Evolutionary conservation across 2,113 vertebrate genomes (phyloP), one percentile per base, ranked within the genome.

Genomic region (Cavia aperea): DNA sequence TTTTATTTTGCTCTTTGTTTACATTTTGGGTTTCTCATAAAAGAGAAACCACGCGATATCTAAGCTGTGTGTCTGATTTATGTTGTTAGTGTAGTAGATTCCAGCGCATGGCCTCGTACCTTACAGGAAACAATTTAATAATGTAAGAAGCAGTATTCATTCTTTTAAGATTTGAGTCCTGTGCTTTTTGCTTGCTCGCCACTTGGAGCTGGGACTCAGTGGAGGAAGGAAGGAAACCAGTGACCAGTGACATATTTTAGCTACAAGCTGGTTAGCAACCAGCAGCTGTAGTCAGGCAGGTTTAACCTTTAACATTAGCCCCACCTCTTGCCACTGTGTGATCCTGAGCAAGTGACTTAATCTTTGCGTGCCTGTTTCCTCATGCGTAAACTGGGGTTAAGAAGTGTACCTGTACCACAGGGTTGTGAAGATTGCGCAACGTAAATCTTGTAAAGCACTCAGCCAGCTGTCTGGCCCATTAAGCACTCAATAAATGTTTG

Each of bases 301-400:
- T 92, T 83, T 88, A 66, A 75, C 81, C 72, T 92, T 92, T 88
- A 79, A 60, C 79, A 65, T 33, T 23, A 58, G 78, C 58, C 56
- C 82, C 23, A 58, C 68, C 70, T 87, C 46, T 82, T 95, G 43
- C 26, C 33, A 82, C 43, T 63, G 24, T 90, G n/a, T 91, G 77
- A 39, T 89, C 83, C 75, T 92, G 46, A 79, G 46, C 75, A 68
- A 54, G 62, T 94, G 79, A 82, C 72, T 90, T 93, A 51, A 90
- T 91, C 93, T 90, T 92, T 77, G 39, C 15, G 29, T 11, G 5
- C 65, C 65, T 49, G 9, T 94, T 95, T 94, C 66, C 56, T 92
- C 70, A 65, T 90, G 85, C 92, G 90, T 94, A 68, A 93, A 68
- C 23, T 46, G 18, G 58, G 46, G 43, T 84, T 92, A 86, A 70